Conservation (phyloP, 1,140 invertebrate species). For the Diprion similis region DNA sequence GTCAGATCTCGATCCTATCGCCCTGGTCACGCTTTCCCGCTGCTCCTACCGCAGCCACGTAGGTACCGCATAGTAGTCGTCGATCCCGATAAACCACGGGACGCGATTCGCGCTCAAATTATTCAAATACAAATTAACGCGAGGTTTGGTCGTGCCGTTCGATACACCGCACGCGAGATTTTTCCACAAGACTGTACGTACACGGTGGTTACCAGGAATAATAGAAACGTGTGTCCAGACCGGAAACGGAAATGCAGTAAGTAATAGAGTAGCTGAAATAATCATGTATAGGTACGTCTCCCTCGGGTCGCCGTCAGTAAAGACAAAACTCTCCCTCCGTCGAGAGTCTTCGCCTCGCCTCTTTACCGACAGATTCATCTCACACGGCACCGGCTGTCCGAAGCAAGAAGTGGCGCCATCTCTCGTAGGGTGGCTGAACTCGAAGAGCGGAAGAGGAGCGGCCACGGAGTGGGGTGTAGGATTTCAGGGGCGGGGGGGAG, state of each 20-base stretch:
- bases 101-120: background rate
- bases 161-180: too few relatives aligned
- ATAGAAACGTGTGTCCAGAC: too few relatives aligned
- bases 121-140: slow-evolving; percentile 4
- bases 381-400: background rate
- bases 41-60: slow-evolving; percentile 1
- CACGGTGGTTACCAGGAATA: too few relatives aligned
- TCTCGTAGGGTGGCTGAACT: slow-evolving; percentile 34
- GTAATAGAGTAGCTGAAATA: too few relatives aligned
- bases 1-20: slow-evolving; percentile 54
- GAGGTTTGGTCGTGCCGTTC: background rate
- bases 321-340: too few relatives aligned
- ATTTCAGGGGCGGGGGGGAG: slow-evolving; percentile 12
- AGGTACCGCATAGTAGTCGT: background rate
- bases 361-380: background rate
- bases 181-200: too few relatives aligned
- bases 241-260: too few relatives aligned
- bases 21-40: slow-evolving; percentile 55
- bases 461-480: slow-evolving; percentile 24
- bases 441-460: slow-evolving; percentile 34
- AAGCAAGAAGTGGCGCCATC: slow-evolving; percentile 47
- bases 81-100: background rate
- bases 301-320: too few relatives aligned
- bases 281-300: too few relatives aligned
- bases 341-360: background rate